These are phyloP conservation scores for Pseudonaja textilis DNA, from an alignment of 2,113 vertebrate species.

Conservation along the genomic window DNA sequence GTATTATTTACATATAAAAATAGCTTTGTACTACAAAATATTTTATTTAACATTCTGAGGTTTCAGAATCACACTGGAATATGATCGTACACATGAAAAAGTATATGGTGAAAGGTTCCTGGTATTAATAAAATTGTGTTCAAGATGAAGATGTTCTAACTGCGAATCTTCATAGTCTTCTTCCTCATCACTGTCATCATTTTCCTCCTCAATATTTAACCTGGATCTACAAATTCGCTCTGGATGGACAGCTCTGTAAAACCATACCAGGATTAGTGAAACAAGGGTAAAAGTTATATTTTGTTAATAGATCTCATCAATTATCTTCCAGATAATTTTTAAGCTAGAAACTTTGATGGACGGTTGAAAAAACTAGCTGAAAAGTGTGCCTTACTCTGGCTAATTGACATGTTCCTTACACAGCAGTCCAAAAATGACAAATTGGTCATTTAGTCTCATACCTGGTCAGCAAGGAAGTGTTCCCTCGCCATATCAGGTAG, in stretches of 20 bases:
- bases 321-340: neutral
- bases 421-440: neutral
- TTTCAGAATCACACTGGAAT: conserved; percentile 86
- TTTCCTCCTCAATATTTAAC: neutral
- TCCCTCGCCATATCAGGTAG: neutral
- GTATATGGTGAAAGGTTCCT: conserved; percentile 79
- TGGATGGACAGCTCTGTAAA: conserved; percentile 77
- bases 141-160: conserved; percentile 86
- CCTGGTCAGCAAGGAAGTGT: neutral
- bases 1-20: conserved; percentile 19
- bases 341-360: neutral
- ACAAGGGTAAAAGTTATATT: neutral
- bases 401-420: neutral
- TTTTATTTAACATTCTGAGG: conserved; percentile 83
- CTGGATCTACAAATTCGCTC: conserved; percentile 81
- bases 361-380: neutral
- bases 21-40: neutral
- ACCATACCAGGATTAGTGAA: conserved; percentile 7
- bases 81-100: conserved; percentile 88
- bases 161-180: conserved; percentile 73
- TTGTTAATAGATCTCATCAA: neutral
- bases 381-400: neutral
- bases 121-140: conserved; percentile 88
- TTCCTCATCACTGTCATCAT: conserved; percentile 16
- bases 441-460: neutral